Conservation (phyloP, 2,797 vertebrate species). For the Pteropus rufus region DNA sequence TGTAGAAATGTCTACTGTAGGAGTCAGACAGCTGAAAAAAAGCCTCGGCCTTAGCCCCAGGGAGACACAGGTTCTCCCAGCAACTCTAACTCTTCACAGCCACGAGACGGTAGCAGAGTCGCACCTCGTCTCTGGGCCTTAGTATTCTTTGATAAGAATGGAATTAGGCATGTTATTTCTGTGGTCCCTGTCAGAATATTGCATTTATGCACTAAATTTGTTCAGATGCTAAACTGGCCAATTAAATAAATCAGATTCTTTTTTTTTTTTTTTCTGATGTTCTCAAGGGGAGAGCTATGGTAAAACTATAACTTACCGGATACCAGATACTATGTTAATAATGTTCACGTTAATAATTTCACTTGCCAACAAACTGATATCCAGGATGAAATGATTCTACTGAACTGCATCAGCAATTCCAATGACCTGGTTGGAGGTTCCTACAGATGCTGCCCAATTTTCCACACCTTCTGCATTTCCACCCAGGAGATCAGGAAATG, state of each 20-base stretch:
- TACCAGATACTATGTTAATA: not conserved
- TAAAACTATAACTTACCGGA: not conserved
- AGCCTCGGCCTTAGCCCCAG: not conserved
- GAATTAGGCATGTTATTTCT: not conserved
- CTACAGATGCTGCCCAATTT: not conserved
- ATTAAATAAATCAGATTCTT: slow-evolving; percentile 1
- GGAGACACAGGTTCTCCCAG: not conserved
- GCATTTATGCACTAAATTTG: not conserved
- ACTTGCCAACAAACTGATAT: not conserved
- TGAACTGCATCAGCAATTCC: not conserved
- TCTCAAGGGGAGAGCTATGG: not conserved
- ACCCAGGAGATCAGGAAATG: not conserved
- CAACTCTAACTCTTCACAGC: not conserved
- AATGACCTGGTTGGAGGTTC: not conserved
- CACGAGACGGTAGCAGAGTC: not conserved
- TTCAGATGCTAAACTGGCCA: not conserved
- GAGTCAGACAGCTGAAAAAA: not conserved
- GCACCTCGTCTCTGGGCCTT: not conserved
- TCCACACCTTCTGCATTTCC: not conserved
- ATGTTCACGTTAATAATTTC: not conserved
- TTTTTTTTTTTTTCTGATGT: not conserved
- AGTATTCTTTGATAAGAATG: not conserved
- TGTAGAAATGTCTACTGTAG: not conserved
- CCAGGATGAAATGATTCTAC: not conserved
- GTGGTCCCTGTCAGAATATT: not conserved